A percentile compares a stretch with the other conserved stretches of the same genome.
Evolutionary conservation across 1,140 invertebrate species (phyloP).

Genomic region (Plodia interpunctella): DNA sequence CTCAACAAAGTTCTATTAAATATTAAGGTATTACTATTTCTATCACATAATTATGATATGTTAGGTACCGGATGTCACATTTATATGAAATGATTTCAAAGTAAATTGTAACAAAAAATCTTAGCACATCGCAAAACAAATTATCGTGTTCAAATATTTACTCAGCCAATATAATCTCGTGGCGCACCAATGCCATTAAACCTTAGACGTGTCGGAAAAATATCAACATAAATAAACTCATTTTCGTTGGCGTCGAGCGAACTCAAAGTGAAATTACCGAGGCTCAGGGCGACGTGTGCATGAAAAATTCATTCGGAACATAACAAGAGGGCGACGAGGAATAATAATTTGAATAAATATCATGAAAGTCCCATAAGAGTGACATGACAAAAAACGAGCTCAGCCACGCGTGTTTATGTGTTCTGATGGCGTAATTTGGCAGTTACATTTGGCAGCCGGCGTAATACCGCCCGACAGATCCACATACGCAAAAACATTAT

Average conservation of each 20-base stretch:
- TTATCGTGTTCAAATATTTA: constrained; percentile 37
- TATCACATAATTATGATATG: too few relatives aligned
- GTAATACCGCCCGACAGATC: constrained; percentile 55
- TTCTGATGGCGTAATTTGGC: constrained; percentile 70
- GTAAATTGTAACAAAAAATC: constrained; percentile 12
- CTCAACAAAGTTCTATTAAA: not conserved
- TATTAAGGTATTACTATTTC: constrained; percentile 5
- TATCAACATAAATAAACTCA: constrained; percentile 53
- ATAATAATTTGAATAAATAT: constrained; percentile 75
- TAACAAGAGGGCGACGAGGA: constrained; percentile 64
- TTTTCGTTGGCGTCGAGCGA: constrained; percentile 42
- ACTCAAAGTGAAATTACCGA: constrained; percentile 70
- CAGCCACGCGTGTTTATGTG: constrained; percentile 62
- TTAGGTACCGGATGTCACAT: not conserved
- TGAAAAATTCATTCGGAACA: constrained; percentile 72
- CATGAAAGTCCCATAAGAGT: constrained; percentile 49
- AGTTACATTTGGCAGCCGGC: constrained; percentile 49
- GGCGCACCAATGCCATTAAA: constrained; percentile 33
- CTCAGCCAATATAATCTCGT: constrained; percentile 26
- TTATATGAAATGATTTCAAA: not conserved
- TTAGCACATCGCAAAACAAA: constrained; percentile 20
- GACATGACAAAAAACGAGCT: constrained; percentile 62
- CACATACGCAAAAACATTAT: constrained; percentile 65
- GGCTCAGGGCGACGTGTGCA: constrained; percentile 54
- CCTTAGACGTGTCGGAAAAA: constrained; percentile 33